Conservation (phyloP, 2,888 invertebrate genomes). For the Mycalesis mineus region DNA sequence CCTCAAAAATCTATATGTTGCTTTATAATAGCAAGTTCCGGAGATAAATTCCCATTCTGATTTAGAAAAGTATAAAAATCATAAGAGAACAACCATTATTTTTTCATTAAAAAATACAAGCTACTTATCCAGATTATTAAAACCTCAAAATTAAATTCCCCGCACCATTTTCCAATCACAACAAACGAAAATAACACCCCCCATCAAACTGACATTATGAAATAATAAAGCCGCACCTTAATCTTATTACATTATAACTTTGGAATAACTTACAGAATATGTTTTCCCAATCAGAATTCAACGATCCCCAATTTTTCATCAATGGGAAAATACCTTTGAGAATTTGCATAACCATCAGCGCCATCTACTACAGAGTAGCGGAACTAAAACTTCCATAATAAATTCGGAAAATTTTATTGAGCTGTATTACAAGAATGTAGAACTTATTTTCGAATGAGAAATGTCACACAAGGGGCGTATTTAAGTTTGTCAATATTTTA, state of each 20-base stretch:
- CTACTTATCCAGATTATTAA: background rate
- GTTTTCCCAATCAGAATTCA: slow-evolving; percentile 69
- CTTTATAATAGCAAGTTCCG: no score
- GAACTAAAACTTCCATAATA: slow-evolving; percentile 33
- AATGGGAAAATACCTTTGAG: slow-evolving; percentile 61
- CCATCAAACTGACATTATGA: slow-evolving; percentile 69
- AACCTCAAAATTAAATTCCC: slow-evolving; percentile 28
- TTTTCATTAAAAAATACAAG: no score
- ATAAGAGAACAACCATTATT: no score
- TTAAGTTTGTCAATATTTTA: slow-evolving; percentile 44
- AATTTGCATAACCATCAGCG: slow-evolving; percentile 72
- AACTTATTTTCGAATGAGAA: slow-evolving; percentile 28
- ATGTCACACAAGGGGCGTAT: slow-evolving; percentile 28
- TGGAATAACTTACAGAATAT: slow-evolving; percentile 67
- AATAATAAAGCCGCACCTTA: slow-evolving; percentile 67
- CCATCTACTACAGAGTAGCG: slow-evolving; percentile 63
- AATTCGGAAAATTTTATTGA: background rate
- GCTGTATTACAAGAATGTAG: slow-evolving; percentile 14
- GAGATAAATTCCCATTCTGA: no score
- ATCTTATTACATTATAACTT: slow-evolving; percentile 71
- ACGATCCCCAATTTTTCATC: slow-evolving; percentile 68
- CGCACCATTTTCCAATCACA: slow-evolving; percentile 43
- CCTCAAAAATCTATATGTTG: no score
- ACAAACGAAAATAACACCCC: slow-evolving; percentile 32
- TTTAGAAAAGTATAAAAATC: no score